Base-by-base conservation (phyloP, 2,888 invertebrate species). In the Enchytraeus crypticus region DNA sequence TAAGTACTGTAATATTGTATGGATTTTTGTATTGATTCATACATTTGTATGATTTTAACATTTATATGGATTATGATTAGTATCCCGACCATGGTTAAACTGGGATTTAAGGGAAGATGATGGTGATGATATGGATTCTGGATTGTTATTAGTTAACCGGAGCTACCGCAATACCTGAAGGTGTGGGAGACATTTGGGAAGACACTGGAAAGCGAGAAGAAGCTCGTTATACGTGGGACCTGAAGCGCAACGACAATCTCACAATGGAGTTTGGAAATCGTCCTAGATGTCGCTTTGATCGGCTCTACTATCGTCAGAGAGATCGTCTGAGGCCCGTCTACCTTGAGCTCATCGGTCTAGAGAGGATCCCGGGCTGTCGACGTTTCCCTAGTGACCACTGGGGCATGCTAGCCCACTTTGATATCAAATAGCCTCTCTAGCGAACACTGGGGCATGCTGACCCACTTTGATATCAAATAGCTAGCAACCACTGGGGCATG, bases 361-460 rank as follows among this genome's bases (percentile, higher is more conserved):
- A 84, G 69, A 79, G 82, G 64, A 70, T 83, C 5, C 60, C 74
- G 18, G 74, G 76, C 3, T 81, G 81, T 57, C 80, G 80, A 64
- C 72, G 80, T 57, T 84, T 82, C 70, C 82, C 83, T 3, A 83
- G 82, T 69, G 84, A 84, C 72, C 84, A 84, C 68, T 84, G 83
- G 83, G 84, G 82, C 1, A 71, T 83, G 23, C 68, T 80, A 51
- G 65, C 74, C 4, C 77, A 78, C 62, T 75, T 74, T 59, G 67
- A 69, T 66, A 72, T 62, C 47, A 54, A 54, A 27, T 21, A 38
- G 80, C 57, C 84, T 82, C 70, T 82, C 83, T 3, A 83, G 82
- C 69, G 84, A 84, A 71, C 84, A 84, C 68, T 84, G 83, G 83
- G 84, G 82, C 1, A 71, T 83, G 23, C 68, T 80, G 51, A 65